These are phyloP conservation scores for Protonibea diacanthus DNA, from an alignment of 2,797 vertebrate genomes.

Conservation along the genomic window DNA sequence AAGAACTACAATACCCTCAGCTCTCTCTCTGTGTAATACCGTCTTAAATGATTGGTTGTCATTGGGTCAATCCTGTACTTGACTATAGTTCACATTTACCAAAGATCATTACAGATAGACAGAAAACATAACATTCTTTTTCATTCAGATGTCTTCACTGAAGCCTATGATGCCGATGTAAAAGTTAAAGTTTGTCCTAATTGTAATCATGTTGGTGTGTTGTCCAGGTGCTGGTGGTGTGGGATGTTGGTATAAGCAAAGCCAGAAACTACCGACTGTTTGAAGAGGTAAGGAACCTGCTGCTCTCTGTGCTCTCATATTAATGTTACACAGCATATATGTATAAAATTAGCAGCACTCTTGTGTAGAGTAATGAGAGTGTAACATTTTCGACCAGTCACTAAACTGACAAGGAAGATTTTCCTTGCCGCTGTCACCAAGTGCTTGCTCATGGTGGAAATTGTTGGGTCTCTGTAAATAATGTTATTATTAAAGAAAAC, in stretches of 20 bases:
- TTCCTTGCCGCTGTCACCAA: no score
- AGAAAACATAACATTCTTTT: background rate
- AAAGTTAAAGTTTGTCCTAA: background rate
- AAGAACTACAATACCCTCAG: background rate
- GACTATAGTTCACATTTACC: no score
- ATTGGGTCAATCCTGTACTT: no score
- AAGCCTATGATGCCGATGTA: background rate
- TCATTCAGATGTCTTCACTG: background rate
- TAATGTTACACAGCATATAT: background rate
- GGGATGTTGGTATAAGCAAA: slow-evolving; percentile 90
- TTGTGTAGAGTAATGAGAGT: background rate
- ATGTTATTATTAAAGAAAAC: no score
- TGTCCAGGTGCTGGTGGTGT: slow-evolving; percentile 93
- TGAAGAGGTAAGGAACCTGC: slow-evolving; percentile 87
- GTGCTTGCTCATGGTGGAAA: no score
- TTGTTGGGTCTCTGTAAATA: no score
- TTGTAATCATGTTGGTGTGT: background rate
- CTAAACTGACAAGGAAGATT: no score
- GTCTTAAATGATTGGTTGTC: no score
- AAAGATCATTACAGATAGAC: no score
- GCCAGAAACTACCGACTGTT: slow-evolving; percentile 96
- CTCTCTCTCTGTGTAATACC: background rate
- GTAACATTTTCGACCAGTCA: background rate
- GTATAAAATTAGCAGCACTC: background rate
- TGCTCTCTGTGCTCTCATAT: no score